Conservation (phyloP, 2,797 vertebrate species). For the Lacerta bilineata region DNA sequence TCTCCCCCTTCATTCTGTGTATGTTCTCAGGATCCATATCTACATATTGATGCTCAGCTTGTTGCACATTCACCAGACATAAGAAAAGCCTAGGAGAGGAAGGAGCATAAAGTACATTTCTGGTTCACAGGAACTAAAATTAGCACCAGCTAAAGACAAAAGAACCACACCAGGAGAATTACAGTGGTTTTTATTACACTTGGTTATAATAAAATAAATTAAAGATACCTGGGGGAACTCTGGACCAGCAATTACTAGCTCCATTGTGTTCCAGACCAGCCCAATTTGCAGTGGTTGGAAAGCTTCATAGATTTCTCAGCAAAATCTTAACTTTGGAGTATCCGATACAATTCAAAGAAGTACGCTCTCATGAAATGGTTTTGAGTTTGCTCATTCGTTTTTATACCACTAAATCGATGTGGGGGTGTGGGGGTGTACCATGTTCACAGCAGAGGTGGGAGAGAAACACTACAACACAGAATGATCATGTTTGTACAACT, state of each 20-base stretch:
- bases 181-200: neutral
- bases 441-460: no score
- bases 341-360: neutral
- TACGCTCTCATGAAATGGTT: neutral
- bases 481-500: neutral
- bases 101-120: neutral
- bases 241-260: neutral
- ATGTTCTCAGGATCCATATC: neutral
- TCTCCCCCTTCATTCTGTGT: neutral
- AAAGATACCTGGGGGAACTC: neutral
- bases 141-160: neutral
- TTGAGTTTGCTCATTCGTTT: neutral
- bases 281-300: neutral
- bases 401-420: neutral
- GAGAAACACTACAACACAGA: neutral
- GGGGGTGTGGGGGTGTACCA: neutral
- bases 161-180: neutral
- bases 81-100: conserved; percentile 26
- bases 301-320: neutral
- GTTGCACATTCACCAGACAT: neutral
- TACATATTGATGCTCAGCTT: neutral
- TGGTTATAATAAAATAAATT: conserved; percentile 12
- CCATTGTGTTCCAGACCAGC: neutral
- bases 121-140: neutral
- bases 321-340: neutral